Base-by-base conservation (phyloP, 2,888 invertebrate genomes). In the Eurois occulta region DNA sequence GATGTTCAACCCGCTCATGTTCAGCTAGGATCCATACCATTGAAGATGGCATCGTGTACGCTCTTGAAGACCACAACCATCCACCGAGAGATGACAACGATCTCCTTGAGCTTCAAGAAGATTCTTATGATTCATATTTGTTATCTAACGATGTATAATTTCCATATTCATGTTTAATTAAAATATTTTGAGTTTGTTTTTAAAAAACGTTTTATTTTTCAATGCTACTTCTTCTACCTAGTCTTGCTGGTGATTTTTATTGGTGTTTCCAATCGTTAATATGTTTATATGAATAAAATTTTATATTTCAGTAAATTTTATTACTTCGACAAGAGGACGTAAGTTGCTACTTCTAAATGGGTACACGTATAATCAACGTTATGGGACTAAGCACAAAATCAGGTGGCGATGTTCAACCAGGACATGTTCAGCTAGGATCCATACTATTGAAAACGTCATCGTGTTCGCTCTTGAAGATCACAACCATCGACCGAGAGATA, bases 381-480 rank as follows among this genome's bases (percentile, higher is more conserved):
- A 46, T 43, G 86, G 82, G 0, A 85, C 88, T 0, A 58, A 83
- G 38, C 13, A 70, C 0, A 93, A 92, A 38, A 88, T 80, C 18
- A 88, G 92, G 64, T 93, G 93, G 93, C 87, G 93, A 18, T 93
- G 93, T 66, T 79, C 90, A 0, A 75, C 68, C 0, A 78, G 92
- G 32, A 71, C 72, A 0, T 93, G 93, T 64, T 90, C 91, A 0
- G 91, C 92, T 3, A 89, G 91, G 46, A 78, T 93, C 0, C 93
- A 93, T 75, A 93, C 92, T 0, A 43, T 90, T 6, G 85, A 86
- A 18, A 75, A 74, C 24, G n/a, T 71, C 7, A 64, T 88, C 8
- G 72, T 83, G 0, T 66, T 35, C 28, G 16, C 58, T 58, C 7
- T 58, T 28, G 16, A 16, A 58, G 58, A 58, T 18, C 58, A 58